A percentile compares a stretch with the other conserved stretches of the same genome.
Conservation (phyloP, 2,797 vertebrate species). For the Gastrophryne carolinensis region DNA sequence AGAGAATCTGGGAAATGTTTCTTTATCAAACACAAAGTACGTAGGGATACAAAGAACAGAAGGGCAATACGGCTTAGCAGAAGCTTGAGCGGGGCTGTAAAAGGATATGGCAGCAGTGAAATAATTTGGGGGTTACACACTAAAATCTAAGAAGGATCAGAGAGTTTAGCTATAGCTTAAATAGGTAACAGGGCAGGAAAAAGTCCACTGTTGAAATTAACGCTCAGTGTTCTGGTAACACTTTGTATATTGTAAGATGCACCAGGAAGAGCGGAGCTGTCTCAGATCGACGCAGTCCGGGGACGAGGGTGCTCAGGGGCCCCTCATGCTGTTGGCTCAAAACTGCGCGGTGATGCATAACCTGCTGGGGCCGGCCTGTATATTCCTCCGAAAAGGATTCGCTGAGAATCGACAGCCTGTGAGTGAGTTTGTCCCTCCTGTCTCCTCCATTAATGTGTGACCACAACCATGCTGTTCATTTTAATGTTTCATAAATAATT, state of each 20-base stretch:
- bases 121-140: neutral
- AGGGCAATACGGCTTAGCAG: neutral
- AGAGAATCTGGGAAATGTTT: neutral
- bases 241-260: constrained; percentile 75
- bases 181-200: neutral
- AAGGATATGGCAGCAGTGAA: neutral
- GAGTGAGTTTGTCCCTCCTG: constrained; percentile 83
- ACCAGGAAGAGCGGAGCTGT: constrained; percentile 89
- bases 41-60: neutral
- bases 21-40: constrained; percentile 1
- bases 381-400: constrained; percentile 98
- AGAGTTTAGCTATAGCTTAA: neutral
- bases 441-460: neutral
- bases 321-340: constrained; percentile 88
- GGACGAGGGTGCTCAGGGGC: constrained; percentile 87
- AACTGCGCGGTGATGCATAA: constrained; percentile 95
- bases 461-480: neutral
- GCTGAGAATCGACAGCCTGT: constrained; percentile 97
- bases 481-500: constrained; percentile 1
- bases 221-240: constrained; percentile 59
- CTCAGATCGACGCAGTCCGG: constrained; percentile 88
- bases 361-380: constrained; percentile 95
- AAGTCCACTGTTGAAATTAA: neutral
- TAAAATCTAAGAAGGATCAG: neutral
- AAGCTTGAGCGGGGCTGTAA: neutral